phyloP scores from a whole-genome alignment of 2,888 invertebrate species.

The Ypsolopha scabrella region DNA sequence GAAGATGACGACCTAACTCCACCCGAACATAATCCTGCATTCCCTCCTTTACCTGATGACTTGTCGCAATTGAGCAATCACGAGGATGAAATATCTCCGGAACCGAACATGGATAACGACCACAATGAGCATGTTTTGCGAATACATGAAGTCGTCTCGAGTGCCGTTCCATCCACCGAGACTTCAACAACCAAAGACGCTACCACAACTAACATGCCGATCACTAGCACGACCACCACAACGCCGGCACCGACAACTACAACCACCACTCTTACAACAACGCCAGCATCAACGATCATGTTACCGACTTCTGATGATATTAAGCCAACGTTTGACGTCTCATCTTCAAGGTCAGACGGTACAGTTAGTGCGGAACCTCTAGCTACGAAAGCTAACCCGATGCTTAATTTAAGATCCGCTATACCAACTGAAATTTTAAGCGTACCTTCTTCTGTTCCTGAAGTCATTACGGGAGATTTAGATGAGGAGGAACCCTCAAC shows the following conservation, averaged over 20 bases:
- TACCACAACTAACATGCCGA: not conserved
- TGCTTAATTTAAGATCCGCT: constrained; percentile 47
- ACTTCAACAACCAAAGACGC: constrained; percentile 19
- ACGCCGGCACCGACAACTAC: constrained; percentile 20
- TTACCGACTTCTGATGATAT: constrained; percentile 17
- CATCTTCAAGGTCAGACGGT: not conserved
- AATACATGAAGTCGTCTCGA: constrained; percentile 27
- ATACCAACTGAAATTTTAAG: constrained; percentile 48
- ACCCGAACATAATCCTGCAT: constrained; percentile 57
- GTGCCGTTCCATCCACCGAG: constrained; percentile 22
- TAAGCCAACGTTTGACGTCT: not conserved
- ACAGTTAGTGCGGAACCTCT: not conserved
- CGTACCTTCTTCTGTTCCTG: constrained; percentile 31
- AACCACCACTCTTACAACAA: constrained; percentile 16
- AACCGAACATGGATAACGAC: constrained; percentile 36
- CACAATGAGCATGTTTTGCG: constrained; percentile 17
- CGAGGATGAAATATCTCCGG: constrained; percentile 48
- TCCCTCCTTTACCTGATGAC: constrained; percentile 59
- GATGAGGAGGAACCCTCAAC: constrained; percentile 24
- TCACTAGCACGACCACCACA: not conserved
- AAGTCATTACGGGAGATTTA: constrained; percentile 30
- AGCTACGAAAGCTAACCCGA: constrained; percentile 28
- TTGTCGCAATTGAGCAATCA: constrained; percentile 47
- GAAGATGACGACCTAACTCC: constrained; percentile 48
- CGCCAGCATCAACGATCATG: constrained; percentile 11